phyloP scores from a whole-genome alignment of 2,797 vertebrate genomes.

The Chaunax sp. region DNA sequence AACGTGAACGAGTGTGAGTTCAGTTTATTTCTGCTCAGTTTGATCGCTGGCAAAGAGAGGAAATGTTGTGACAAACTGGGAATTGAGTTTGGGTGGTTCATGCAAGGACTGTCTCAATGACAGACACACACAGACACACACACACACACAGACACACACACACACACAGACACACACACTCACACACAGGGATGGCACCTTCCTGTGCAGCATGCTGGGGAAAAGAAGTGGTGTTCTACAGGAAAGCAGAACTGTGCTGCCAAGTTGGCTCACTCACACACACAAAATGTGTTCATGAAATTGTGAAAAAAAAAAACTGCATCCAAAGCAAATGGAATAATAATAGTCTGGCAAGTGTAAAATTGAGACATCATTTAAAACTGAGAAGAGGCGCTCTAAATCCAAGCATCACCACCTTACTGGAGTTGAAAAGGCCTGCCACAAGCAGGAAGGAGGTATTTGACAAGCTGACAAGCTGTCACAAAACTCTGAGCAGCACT shows the following conservation, averaged over 20 bases:
- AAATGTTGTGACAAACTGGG: conserved; percentile 30
- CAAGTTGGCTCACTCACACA: background rate
- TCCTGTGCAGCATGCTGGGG: background rate
- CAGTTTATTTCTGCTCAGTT: conserved; percentile 17
- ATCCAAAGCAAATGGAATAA: conserved; percentile 49
- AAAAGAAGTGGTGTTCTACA: conserved; percentile 9
- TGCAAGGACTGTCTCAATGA: background rate
- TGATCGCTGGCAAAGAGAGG: conserved; percentile 10
- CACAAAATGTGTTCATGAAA: conserved; percentile 14
- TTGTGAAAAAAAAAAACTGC: conserved; percentile 5
- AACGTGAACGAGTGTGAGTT: conserved; percentile 6
- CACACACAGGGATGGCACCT: background rate
- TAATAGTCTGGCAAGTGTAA: conserved; percentile 55
- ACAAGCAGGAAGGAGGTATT: conserved; percentile 47
- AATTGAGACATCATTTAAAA: conserved; percentile 59
- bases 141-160: conserved; percentile 6
- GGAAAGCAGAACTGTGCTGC: conserved; percentile 1
- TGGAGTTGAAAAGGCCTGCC: conserved; percentile 40
- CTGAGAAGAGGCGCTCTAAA: conserved; percentile 26
- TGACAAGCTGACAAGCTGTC: conserved; percentile 54
- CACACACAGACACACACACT: conserved; percentile 5
- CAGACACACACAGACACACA: conserved; percentile 1
- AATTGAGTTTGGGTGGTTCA: conserved; percentile 24
- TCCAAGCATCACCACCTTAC: conserved; percentile 25
- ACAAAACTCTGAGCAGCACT: conserved; percentile 41